Base-by-base conservation (phyloP, 2,888 invertebrate species). In the Cantharis flavilabris region DNA sequence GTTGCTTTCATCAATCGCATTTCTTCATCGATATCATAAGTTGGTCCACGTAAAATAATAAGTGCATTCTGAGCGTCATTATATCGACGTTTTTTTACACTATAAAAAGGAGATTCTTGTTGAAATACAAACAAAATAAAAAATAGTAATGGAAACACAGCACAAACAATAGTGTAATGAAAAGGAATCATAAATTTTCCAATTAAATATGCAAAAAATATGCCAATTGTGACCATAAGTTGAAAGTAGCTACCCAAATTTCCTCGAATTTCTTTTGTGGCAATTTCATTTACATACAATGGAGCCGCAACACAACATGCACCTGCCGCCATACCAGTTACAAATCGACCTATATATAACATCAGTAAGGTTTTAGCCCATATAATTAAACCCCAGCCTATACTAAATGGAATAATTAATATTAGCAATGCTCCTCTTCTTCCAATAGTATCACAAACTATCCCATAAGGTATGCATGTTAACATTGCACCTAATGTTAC, bases 161-260 rank as follows among this genome's bases (percentile, higher is more conserved):
- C 91, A 80, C 93, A 94, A 14, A 94, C 88, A 5, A 94, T 88
- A 3, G 95, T 94, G 81, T 95, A 90, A 10, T 89, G 85, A 71
- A 91, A 70, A 1, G 91, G 84, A 92, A 92, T 9, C 88, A 88
- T 0, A 90, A 82, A 77, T 70, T 80, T 79, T 14, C 77, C 79
- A 18, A 79, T 65, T 3, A 91, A 87, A 85, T 97, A 97, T 0
- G 94, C 91, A 79, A 94, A 91, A 1, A 97, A 90, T 76, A 98
- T 96, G 81, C 98, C 98, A n/a, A 94, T 87, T 0, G 95, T 95
- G 73, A 97, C 90, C 92, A 96, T 94, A 49, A 98, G 88, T 86
- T 98, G 98, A 86, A 97, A 97, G 85, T 94, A 96, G 70, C 96
- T 95, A 3, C 97, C 97, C 0, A 98, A 88, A 0, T 93, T 92